Conservation (phyloP, 2,888 invertebrate species). For the Drosophila fungiperda region DNA sequence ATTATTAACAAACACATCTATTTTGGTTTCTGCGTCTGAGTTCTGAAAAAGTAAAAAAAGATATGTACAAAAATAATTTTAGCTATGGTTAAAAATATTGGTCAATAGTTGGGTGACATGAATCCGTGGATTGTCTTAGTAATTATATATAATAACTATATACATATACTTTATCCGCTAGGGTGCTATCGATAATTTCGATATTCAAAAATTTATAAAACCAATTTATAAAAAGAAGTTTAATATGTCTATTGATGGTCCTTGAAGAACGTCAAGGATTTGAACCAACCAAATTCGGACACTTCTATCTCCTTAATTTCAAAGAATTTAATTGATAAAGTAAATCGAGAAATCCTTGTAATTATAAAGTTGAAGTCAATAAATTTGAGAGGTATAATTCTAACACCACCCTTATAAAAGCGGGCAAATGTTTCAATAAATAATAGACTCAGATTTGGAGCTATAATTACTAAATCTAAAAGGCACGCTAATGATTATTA, state of each 20-base stretch:
- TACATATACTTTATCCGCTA: not conserved
- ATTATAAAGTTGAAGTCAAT: not conserved
- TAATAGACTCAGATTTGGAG: not conserved
- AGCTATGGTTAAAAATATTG: not conserved
- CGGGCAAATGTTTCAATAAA: not conserved
- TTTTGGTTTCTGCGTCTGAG: conserved; percentile 1
- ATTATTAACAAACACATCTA: not conserved
- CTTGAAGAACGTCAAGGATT: not conserved
- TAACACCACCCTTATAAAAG: not conserved
- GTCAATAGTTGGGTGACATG: not conserved
- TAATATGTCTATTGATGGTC: not conserved
- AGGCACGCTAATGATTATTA: not conserved
- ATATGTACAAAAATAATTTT: not conserved
- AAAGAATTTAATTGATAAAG: not conserved
- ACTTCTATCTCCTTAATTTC: not conserved
- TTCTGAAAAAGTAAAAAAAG: not conserved
- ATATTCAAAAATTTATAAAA: not conserved
- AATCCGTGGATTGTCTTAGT: not conserved
- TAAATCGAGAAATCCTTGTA: not conserved
- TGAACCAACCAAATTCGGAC: not conserved
- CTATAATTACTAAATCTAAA: not conserved
- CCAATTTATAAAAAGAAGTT: not conserved
- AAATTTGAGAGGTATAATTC: not conserved
- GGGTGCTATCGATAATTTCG: not conserved
- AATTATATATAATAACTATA: not conserved